These are phyloP conservation scores for Ophioninae sp. DNA, from an alignment of 2,888 invertebrate species.

Conservation along the genomic window DNA sequence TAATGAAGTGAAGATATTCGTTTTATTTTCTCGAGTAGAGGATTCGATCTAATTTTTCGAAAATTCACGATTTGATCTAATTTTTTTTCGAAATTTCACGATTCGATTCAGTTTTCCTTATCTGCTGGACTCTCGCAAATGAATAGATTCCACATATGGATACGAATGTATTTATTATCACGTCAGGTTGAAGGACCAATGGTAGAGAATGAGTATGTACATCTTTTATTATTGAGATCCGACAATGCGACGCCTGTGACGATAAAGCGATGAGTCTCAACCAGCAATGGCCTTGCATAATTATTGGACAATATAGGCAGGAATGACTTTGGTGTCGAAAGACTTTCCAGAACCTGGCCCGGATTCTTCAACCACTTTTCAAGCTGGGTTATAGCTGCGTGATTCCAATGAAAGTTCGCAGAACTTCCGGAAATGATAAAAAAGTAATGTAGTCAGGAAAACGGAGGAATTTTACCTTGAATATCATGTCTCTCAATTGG, in stretches of 20 bases:
- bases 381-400: not conserved
- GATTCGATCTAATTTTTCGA: no score
- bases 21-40: no score
- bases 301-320: conserved; percentile 51
- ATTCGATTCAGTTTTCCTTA: not conserved
- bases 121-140: not conserved
- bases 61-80: not conserved
- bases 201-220: conserved; percentile 16
- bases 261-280: conserved; percentile 41
- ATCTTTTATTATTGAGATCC: conserved; percentile 61
- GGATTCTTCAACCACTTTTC: conserved; percentile 13
- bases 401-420: conserved; percentile 4
- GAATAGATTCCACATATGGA: not conserved
- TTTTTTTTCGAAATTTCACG: not conserved
- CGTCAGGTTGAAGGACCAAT: conserved; percentile 20
- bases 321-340: conserved; percentile 2
- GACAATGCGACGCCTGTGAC: conserved; percentile 58
- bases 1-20: not conserved
- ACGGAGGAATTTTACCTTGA: not conserved
- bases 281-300: conserved; percentile 60
- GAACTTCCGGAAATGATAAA: not conserved
- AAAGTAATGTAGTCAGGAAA: not conserved
- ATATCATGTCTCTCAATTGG: not conserved
- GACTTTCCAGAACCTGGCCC: not conserved
- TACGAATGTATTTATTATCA: not conserved